A percentile compares a stretch with the other conserved stretches of the same genome.
Conservation (phyloP, 1,140 invertebrate genomes). For the Cherax destructor region DNA sequence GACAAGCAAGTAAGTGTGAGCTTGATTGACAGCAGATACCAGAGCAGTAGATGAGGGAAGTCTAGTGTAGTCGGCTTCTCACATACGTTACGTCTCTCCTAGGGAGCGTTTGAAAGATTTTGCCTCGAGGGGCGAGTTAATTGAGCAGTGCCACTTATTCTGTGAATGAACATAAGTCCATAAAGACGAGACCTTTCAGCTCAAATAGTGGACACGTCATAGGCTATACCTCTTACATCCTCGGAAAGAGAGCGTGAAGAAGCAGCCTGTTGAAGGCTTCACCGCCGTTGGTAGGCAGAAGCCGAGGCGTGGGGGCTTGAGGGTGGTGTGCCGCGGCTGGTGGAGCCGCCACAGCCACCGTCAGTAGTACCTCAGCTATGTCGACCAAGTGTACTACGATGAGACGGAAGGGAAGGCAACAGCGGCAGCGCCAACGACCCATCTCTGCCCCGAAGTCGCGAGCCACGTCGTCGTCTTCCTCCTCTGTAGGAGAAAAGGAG, state of each 20-base stretch:
- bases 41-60: background rate
- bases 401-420: slow-evolving; percentile 3
- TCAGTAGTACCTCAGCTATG: background rate
- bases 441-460: background rate
- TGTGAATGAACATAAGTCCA: too few species aligned
- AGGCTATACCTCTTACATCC: background rate
- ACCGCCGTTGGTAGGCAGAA: too few species aligned
- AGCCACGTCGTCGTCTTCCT: background rate
- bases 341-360: background rate
- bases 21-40: too few species aligned
- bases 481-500: background rate
- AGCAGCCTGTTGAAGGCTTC: too few species aligned
- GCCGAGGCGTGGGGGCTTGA: background rate
- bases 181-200: too few species aligned
- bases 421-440: background rate
- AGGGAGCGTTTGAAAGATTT: too few species aligned
- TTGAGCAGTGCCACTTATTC: too few species aligned
- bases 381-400: slow-evolving; percentile 7
- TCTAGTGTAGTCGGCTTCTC: background rate
- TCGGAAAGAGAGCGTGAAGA: background rate
- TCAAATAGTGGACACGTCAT: too few species aligned
- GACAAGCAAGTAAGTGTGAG: too few species aligned
- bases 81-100: background rate
- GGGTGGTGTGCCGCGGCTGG: background rate
- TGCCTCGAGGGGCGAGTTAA: too few species aligned